Percentiles rank a stretch among this genome's conserved stretches.
These are phyloP conservation scores for Dynastes maya DNA, from an alignment of 2,888 invertebrate species.

Conservation along the genomic window DNA sequence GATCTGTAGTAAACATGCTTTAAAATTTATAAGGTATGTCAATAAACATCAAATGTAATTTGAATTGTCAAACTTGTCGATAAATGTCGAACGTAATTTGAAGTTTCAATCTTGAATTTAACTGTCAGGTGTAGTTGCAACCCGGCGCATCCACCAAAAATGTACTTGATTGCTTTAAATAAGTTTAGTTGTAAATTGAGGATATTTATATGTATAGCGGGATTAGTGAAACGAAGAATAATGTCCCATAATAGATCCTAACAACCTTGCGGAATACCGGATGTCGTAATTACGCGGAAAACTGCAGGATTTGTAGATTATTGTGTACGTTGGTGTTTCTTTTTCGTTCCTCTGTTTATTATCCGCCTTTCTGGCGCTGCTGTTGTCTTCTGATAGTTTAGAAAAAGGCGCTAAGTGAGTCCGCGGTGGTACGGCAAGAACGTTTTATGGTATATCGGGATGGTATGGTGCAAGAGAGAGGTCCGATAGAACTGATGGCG, in stretches of 20 bases:
- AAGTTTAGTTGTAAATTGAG: too few species aligned
- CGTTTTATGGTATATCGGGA: background rate
- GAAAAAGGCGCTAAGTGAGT: constrained; percentile 46
- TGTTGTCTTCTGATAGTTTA: constrained; percentile 35
- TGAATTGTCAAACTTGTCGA: too few species aligned
- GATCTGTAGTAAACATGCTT: too few species aligned
- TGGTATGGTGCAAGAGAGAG: constrained; percentile 51
- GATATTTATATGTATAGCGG: too few species aligned
- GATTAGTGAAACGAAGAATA: background rate
- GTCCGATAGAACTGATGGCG: constrained; percentile 51
- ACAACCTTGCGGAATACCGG: constrained; percentile 24
- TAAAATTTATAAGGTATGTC: too few species aligned
- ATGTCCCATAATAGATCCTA: background rate
- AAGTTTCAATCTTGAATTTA: too few species aligned
- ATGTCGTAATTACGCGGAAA: constrained; percentile 19
- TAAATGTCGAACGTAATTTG: too few species aligned
- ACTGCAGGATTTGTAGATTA: constrained; percentile 15
- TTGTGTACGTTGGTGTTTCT: constrained; percentile 19
- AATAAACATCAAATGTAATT: too few species aligned
- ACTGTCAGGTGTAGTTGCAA: too few species aligned
- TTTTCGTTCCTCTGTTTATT: constrained; percentile 24
- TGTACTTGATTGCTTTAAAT: too few species aligned
- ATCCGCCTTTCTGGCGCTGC: constrained; percentile 1
- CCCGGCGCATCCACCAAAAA: too few species aligned
- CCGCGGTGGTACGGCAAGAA: constrained; percentile 54